Percentiles rank a stretch among this genome's conserved stretches.
phyloP scores from a whole-genome alignment of 2,797 vertebrate genomes.

The Eospalax fontanierii region DNA sequence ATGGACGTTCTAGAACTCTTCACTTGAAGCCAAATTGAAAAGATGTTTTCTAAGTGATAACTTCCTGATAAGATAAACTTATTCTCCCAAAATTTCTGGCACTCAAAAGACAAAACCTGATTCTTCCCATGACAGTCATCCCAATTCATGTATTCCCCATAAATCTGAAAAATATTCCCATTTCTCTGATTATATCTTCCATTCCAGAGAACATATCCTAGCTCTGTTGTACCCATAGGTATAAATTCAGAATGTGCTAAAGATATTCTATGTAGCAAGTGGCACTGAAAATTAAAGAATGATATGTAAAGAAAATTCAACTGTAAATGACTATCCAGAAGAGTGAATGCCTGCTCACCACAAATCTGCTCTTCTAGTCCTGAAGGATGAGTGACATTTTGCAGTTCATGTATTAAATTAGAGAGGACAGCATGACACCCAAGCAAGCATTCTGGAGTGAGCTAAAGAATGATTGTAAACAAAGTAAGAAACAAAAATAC shows the following conservation, averaged over 20 bases:
- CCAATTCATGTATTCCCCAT: not conserved
- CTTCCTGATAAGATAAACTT: not conserved
- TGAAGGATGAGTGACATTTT: not conserved
- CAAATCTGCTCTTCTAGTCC: not conserved
- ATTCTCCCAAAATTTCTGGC: not conserved
- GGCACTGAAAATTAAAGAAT: not conserved
- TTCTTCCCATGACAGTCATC: not conserved
- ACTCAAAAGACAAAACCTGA: not conserved
- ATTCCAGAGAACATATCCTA: not conserved
- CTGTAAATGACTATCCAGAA: not conserved
- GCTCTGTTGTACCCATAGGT: not conserved
- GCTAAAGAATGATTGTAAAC: constrained; percentile 2
- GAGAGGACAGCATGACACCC: constrained; percentile 1
- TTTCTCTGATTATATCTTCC: not conserved
- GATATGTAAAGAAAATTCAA: constrained; percentile 36
- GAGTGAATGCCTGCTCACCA: not conserved
- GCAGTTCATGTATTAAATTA: not conserved
- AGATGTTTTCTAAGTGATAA: not conserved
- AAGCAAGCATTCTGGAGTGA: not conserved
- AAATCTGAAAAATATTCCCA: not conserved
- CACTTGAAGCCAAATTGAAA: not conserved
- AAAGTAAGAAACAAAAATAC: not conserved
- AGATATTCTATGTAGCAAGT: not conserved
- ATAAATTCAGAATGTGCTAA: not conserved
- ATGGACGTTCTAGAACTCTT: not conserved